Percentiles rank a stretch among this genome's conserved stretches.
These are phyloP conservation scores for Phenganax marumi DNA, from an alignment of 92 coral and sea anemone species.

Conservation along the genomic window DNA sequence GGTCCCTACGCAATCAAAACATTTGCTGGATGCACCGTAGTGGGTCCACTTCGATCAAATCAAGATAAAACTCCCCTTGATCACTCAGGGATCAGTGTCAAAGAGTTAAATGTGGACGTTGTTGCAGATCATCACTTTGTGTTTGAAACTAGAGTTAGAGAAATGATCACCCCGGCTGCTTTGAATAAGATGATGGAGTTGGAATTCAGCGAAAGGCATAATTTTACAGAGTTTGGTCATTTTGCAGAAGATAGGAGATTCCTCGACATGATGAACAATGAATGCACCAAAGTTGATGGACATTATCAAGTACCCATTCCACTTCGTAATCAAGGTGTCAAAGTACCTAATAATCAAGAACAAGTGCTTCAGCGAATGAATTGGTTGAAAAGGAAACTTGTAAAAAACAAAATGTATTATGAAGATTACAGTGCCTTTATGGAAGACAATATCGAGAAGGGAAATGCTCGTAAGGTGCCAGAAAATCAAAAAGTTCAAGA, in stretches of 20 bases:
- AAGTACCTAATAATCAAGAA: not conserved
- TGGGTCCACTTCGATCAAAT: slow-evolving; percentile 41
- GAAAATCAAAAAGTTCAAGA: no score
- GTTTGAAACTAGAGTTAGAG: slow-evolving; percentile 8
- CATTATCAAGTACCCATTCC: not conserved
- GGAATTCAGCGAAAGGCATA: slow-evolving; percentile 18
- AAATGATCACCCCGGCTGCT: slow-evolving; percentile 20
- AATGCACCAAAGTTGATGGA: not conserved
- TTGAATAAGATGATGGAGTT: slow-evolving; percentile 31
- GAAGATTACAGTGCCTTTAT: not conserved
- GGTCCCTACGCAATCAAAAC: slow-evolving; percentile 55
- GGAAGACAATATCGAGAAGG: not conserved
- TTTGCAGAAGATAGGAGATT: not conserved
- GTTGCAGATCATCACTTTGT: slow-evolving; percentile 38
- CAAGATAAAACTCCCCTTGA: slow-evolving; percentile 3
- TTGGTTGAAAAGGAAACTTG: not conserved
- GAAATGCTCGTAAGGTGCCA: not conserved
- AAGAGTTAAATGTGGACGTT: slow-evolving; percentile 6
- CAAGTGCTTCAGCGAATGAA: not conserved
- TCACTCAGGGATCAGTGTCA: slow-evolving; percentile 38
- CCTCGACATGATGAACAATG: not conserved
- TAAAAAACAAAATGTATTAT: not conserved
- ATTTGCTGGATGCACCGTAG: slow-evolving; percentile 60
- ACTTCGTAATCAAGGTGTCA: not conserved
- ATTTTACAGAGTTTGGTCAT: no score